Evolutionary conservation across 2,888 invertebrate species (phyloP).

Genomic region (Gymnosoma rotundatum): DNA sequence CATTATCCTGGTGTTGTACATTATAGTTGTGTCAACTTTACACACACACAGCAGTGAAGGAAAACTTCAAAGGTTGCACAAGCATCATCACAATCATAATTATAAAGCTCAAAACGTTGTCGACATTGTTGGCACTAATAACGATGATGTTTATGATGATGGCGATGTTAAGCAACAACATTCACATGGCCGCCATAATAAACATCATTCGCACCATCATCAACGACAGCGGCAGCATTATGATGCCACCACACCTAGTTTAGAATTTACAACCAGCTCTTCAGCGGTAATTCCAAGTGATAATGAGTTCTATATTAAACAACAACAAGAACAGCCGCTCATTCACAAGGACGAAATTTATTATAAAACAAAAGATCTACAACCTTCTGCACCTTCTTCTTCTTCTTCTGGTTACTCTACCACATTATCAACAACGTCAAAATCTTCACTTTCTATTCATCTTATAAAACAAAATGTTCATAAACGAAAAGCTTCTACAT

Average conservation of each 20-base stretch:
- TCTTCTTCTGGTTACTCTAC: slow-evolving; percentile 16
- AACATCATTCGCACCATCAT: slow-evolving; percentile 50
- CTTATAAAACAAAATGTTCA: slow-evolving; percentile 30
- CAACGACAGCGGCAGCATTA: slow-evolving; percentile 1
- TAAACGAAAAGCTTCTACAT: slow-evolving; percentile 12
- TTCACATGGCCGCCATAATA: slow-evolving; percentile 20
- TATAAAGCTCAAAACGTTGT: slow-evolving; percentile 36
- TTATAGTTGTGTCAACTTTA: slow-evolving; percentile 44
- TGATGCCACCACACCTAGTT: slow-evolving; percentile 51
- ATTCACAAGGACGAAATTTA: slow-evolving; percentile 47
- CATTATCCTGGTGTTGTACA: slow-evolving; percentile 49
- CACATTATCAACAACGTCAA: slow-evolving; percentile 43
- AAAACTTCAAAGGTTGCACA: slow-evolving; percentile 52
- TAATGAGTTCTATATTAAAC: slow-evolving; percentile 62
- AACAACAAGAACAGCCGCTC: slow-evolving; percentile 47
- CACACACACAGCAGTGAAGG: slow-evolving; percentile 43
- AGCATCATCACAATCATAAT: slow-evolving; percentile 48
- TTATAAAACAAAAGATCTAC: slow-evolving; percentile 39
- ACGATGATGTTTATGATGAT: background rate
- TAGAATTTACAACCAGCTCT: slow-evolving; percentile 53
- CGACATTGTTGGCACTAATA: background rate
- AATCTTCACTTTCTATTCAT: slow-evolving; percentile 47
- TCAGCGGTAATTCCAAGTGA: slow-evolving; percentile 19
- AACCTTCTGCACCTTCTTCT: slow-evolving; percentile 9
- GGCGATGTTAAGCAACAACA: slow-evolving; percentile 21